Evolutionary conservation across 2,797 vertebrate species (phyloP).

Genomic region (Bucorvus abyssinicus): DNA sequence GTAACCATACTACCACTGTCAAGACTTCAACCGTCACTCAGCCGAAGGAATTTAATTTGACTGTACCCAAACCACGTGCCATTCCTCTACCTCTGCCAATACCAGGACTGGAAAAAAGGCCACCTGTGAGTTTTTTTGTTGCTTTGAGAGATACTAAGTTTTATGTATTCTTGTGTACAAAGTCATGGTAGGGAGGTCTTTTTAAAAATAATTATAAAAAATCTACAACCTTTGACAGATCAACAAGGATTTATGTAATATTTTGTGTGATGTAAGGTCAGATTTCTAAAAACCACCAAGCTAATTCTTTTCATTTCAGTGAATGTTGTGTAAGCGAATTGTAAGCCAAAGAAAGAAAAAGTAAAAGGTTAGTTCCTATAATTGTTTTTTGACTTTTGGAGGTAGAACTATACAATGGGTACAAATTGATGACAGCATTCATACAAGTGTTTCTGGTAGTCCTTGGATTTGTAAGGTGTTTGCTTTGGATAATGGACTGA

Average conservation of each 20-base stretch:
- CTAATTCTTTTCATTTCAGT: neutral
- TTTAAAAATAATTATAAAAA: neutral
- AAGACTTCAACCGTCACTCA: conserved; percentile 77
- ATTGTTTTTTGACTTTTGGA: neutral
- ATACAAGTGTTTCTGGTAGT: neutral
- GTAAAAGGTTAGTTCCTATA: neutral
- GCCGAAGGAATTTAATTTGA: conserved; percentile 85
- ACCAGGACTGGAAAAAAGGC: conserved; percentile 74
- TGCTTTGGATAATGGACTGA: neutral
- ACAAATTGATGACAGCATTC: neutral
- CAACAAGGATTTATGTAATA: neutral
- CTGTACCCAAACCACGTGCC: conserved; percentile 77
- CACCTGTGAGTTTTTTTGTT: conserved; percentile 77
- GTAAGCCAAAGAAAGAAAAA: neutral
- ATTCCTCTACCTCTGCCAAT: conserved; percentile 77
- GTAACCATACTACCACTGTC: conserved; percentile 1
- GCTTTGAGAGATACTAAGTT: neutral
- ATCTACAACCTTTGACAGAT: neutral
- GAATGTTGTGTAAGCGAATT: neutral
- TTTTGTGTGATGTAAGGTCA: neutral
- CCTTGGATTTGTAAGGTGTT: neutral
- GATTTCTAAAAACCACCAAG: neutral
- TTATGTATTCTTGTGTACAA: neutral
- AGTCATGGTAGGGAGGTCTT: neutral
- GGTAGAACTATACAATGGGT: neutral